Evolutionary conservation across 2,113 vertebrate genomes (phyloP).

Genomic region (Corythornis cristatus): DNA sequence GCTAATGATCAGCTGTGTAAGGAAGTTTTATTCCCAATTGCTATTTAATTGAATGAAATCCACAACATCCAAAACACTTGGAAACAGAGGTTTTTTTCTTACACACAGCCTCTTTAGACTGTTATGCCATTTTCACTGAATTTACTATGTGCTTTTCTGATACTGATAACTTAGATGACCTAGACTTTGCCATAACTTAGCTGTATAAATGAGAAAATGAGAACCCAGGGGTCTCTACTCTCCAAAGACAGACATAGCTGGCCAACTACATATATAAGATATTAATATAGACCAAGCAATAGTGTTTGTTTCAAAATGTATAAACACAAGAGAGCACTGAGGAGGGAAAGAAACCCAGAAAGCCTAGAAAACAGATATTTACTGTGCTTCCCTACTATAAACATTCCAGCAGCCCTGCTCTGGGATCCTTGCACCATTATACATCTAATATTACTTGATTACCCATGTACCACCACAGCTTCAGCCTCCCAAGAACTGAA

Average conservation of each 20-base stretch:
- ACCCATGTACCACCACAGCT: slow-evolving; percentile 44
- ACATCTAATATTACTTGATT: slow-evolving; percentile 53
- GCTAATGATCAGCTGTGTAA: neutral
- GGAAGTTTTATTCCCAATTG: neutral
- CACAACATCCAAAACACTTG: neutral
- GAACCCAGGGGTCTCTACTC: neutral
- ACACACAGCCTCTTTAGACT: neutral
- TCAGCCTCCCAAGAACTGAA: slow-evolving; percentile 60
- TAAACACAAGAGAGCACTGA: neutral
- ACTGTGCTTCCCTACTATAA: neutral
- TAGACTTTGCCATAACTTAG: neutral
- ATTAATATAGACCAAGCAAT: neutral
- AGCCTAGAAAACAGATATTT: slow-evolving; percentile 30
- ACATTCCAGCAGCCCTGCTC: neutral
- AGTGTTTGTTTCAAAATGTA: neutral
- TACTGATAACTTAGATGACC: neutral
- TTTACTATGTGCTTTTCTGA: neutral
- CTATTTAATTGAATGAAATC: neutral
- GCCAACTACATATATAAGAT: neutral
- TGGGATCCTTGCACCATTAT: slow-evolving; percentile 47
- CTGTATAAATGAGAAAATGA: slow-evolving; percentile 26
- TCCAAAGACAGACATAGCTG: slow-evolving; percentile 9
- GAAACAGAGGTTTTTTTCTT: neutral
- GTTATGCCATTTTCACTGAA: neutral
- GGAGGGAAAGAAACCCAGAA: neutral